phyloP scores from a whole-genome alignment of 2,888 invertebrate species.

The Lottia gigantea region DNA sequence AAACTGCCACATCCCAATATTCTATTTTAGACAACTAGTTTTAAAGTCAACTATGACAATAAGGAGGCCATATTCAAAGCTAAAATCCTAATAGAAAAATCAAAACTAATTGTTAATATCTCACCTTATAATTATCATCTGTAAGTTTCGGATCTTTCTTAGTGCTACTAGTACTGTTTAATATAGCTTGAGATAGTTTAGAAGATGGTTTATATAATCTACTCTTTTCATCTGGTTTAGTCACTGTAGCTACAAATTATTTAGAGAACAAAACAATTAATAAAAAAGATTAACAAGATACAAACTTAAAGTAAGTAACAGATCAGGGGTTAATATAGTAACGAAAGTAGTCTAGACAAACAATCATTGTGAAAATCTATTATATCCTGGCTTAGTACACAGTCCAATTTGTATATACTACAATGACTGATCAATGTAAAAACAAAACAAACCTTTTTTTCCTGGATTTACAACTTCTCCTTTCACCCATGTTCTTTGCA shows the following conservation, averaged over 20 bases:
- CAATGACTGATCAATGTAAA: neutral
- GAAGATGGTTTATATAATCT: slow-evolving; percentile 93
- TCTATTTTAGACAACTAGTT: no score
- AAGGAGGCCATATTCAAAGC: neutral
- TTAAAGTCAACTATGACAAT: neutral
- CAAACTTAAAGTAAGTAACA: no score
- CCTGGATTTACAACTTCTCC: slow-evolving; percentile 90
- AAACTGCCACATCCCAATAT: no score
- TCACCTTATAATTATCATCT: slow-evolving; percentile 5
- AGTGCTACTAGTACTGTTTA: neutral
- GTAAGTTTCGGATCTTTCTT: neutral
- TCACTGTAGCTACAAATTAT: slow-evolving; percentile 40
- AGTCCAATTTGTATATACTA: slow-evolving; percentile 8
- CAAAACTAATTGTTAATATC: neutral
- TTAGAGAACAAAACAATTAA: no score
- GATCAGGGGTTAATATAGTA: no score
- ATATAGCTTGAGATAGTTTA: slow-evolving; percentile 72
- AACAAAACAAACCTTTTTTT: slow-evolving; percentile 33
- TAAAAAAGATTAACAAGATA: no score
- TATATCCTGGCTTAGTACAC: slow-evolving; percentile 8
- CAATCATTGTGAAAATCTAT: neutral
- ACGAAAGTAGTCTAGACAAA: no score
- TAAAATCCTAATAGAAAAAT: neutral
- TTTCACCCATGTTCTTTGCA: slow-evolving; percentile 92
- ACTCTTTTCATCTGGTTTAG: slow-evolving; percentile 69